Percentiles rank a stretch among this genome's conserved stretches.
Conservation (phyloP, 2,797 vertebrate genomes). For the Lagorchestes hirsutus region DNA sequence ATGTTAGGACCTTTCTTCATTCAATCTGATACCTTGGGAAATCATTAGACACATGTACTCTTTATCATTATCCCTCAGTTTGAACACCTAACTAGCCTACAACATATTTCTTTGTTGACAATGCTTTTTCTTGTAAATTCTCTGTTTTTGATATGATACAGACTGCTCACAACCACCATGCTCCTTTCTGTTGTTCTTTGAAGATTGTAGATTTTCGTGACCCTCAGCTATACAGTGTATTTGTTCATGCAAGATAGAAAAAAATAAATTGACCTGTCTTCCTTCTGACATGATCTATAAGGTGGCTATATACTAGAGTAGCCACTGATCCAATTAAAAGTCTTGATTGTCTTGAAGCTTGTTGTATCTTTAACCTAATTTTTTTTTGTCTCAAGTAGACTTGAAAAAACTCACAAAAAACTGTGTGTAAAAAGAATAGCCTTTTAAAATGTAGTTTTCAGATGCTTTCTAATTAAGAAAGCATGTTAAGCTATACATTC, state of each 20-base stretch:
- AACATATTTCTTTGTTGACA: neutral
- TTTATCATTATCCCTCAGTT: neutral
- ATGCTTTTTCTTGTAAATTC: neutral
- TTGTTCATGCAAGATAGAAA: neutral
- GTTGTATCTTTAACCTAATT: neutral
- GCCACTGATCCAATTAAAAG: neutral
- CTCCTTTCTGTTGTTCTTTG: neutral
- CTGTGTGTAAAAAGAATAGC: neutral
- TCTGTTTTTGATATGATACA: neutral
- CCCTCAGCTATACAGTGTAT: neutral
- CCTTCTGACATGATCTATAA: neutral
- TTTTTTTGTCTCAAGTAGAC: neutral
- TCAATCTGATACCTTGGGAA: neutral
- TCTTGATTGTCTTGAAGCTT: neutral
- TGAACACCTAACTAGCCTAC: neutral
- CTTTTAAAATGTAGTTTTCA: neutral
- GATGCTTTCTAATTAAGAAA: neutral
- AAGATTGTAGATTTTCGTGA: neutral
- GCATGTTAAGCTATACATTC: fast-evolving
- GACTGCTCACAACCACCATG: neutral
- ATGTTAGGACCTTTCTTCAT: neutral
- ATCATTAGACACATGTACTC: neutral
- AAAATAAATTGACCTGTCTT: neutral
- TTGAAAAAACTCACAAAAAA: too few species aligned
- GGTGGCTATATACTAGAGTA: neutral